phyloP scores from a whole-genome alignment of 2,113 vertebrate genomes.

The Gymnocephalus cernua region DNA sequence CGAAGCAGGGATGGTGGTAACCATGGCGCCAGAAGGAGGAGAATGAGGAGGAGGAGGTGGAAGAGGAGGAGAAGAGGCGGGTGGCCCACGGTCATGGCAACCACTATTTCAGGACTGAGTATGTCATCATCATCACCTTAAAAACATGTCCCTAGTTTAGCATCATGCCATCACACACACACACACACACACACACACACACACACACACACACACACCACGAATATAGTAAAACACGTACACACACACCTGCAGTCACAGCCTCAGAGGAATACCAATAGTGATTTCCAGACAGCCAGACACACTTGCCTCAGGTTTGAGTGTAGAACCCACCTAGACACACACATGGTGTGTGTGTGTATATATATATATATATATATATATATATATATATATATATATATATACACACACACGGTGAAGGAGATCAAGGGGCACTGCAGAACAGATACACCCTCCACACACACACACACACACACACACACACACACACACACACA shows the following conservation, averaged over 20 bases:
- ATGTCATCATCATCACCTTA: constrained; percentile 43
- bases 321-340: constrained; percentile 14
- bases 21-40: constrained; percentile 47
- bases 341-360: no score
- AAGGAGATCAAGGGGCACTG: constrained; percentile 49
- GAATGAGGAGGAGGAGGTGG: constrained; percentile 25
- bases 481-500: neutral
- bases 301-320: constrained; percentile 43
- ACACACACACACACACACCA: constrained; percentile 20
- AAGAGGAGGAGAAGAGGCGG: neutral
- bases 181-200: constrained; percentile 31
- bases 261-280: constrained; percentile 76
- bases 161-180: constrained; percentile 23
- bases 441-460: constrained; percentile 27
- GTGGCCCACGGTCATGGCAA: constrained; percentile 52
- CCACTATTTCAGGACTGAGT: constrained; percentile 48
- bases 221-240: no score
- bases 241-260: constrained; percentile 64
- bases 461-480: neutral
- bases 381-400: no score
- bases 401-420: constrained; percentile 22
- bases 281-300: constrained; percentile 30
- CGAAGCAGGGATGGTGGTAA: constrained; percentile 47
- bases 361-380: no score
- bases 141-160: constrained; percentile 21